phyloP scores from a whole-genome alignment of 2,113 vertebrate genomes.

The Ochotona princeps region DNA sequence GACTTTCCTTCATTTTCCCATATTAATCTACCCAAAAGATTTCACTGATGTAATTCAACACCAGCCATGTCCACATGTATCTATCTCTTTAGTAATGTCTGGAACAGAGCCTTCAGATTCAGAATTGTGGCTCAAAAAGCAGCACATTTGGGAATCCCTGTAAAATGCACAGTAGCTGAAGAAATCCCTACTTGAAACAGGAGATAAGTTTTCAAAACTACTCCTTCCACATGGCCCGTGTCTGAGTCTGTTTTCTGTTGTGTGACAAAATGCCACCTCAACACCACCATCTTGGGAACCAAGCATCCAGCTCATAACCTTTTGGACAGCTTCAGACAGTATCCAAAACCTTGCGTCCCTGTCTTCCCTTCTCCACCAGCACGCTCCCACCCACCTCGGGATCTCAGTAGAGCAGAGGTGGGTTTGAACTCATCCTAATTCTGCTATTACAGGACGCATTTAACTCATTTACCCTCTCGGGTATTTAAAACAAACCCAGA shows the following conservation, averaged over 20 bases:
- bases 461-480: not conserved
- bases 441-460: slow-evolving; percentile 1
- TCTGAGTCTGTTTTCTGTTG: not conserved
- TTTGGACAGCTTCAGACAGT: not conserved
- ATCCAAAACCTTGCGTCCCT: not conserved
- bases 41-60: not conserved
- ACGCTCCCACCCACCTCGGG: not conserved
- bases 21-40: not conserved
- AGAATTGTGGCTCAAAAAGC: not conserved
- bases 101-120: not conserved
- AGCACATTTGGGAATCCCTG: not conserved
- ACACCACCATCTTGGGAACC: not conserved
- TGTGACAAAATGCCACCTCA: not conserved
- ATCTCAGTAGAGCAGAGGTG: not conserved
- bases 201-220: not conserved
- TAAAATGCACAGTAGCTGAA: not conserved
- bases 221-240: not conserved
- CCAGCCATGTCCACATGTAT: not conserved
- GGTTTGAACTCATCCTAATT: not conserved
- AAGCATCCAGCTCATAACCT: not conserved
- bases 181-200: not conserved
- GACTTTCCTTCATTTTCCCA: not conserved
- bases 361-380: not conserved
- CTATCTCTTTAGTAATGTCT: not conserved
- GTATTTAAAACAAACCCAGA: not conserved